phyloP scores from a whole-genome alignment of 2,113 vertebrate genomes.

The Lamprotornis superbus region DNA sequence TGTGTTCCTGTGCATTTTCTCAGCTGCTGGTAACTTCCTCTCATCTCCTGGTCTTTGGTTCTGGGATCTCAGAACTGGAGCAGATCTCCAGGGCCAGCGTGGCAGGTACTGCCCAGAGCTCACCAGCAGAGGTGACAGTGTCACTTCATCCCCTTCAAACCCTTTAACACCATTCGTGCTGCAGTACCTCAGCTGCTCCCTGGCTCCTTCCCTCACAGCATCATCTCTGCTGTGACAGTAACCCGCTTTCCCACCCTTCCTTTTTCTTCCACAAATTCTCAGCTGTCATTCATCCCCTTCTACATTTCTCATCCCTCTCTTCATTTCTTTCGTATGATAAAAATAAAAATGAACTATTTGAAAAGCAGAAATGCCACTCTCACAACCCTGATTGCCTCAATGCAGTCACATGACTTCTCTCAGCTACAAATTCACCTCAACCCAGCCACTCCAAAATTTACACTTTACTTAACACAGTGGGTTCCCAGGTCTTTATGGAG shows the following conservation, averaged over 20 bases:
- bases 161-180: rapidly evolving
- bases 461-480: rapidly evolving
- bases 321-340: not conserved
- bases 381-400: not conserved
- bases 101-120: not conserved
- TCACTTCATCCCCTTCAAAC: not conserved
- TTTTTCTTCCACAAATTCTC: not conserved
- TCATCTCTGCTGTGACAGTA: not conserved
- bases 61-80: not conserved
- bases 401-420: not conserved
- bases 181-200: not conserved
- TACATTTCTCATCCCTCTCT: not conserved
- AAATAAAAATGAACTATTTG: not conserved
- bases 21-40: not conserved
- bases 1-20: not conserved
- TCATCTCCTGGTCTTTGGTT: not conserved
- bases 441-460: not conserved
- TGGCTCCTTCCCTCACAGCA: not conserved
- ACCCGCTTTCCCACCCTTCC: not conserved
- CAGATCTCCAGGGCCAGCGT: not conserved
- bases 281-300: not conserved
- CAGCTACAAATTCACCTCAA: not conserved
- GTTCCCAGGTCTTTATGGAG: not conserved
- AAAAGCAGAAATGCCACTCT: not conserved
- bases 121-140: not conserved